Evolutionary conservation across 2,113 vertebrate genomes (phyloP).

Genomic region (Triplophysa rosa): DNA sequence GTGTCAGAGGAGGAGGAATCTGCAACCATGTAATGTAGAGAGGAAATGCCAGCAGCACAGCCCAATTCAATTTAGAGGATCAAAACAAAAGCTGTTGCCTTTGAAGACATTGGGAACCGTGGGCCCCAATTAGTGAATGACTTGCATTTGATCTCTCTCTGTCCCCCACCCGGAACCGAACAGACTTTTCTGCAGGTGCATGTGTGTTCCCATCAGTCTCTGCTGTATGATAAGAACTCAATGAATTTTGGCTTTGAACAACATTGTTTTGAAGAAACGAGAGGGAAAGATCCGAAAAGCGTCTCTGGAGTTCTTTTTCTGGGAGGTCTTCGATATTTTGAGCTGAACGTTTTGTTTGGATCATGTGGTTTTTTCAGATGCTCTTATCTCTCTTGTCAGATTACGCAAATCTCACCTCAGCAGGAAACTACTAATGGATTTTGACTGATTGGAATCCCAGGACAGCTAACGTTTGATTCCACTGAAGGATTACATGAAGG

Average conservation of each 20-base stretch:
- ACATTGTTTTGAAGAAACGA: conserved; percentile 17
- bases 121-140: conserved; percentile 51
- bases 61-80: conserved; percentile 58
- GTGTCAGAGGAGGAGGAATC: conserved; percentile 21
- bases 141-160: conserved; percentile 46
- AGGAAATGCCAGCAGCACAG: conserved; percentile 41
- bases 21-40: conserved; percentile 32
- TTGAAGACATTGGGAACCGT: conserved; percentile 53
- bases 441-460: conserved; percentile 55
- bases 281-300: background rate
- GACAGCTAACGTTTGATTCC: conserved; percentile 49
- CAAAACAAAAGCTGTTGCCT: conserved; percentile 54
- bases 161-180: background rate
- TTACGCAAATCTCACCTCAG: conserved; percentile 60
- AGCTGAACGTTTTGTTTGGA: conserved; percentile 8
- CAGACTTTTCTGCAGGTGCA: conserved; percentile 26
- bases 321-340: background rate
- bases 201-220: conserved; percentile 12
- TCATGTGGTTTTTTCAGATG: background rate
- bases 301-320: background rate
- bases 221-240: background rate
- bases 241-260: background rate
- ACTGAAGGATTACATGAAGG: conserved; percentile 53
- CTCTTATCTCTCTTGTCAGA: conserved; percentile 46
- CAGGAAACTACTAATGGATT: conserved; percentile 69